A percentile compares a stretch with the other conserved stretches of the same genome.
phyloP scores from a whole-genome alignment of 2,888 invertebrate genomes.

The Meliscaeva auricollis region DNA sequence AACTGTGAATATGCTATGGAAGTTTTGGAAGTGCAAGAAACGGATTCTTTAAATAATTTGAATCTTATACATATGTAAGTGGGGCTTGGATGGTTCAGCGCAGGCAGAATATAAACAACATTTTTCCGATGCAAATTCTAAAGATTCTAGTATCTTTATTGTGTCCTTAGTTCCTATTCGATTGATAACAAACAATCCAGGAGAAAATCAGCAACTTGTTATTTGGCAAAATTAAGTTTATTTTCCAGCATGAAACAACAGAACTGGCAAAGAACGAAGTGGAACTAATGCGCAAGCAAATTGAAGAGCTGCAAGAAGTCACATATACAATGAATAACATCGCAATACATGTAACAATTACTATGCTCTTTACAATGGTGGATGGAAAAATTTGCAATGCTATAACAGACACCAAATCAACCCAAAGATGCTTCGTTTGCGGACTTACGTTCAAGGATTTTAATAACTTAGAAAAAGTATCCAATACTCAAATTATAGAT shows the following conservation, averaged over 20 bases:
- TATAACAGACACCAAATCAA: background rate
- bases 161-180: background rate
- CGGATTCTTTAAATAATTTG: constrained; percentile 2
- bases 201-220: background rate
- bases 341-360: too few species aligned
- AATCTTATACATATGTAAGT: background rate
- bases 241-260: background rate
- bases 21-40: background rate
- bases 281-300: too few species aligned
- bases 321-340: too few species aligned
- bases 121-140: background rate
- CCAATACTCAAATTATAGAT: background rate
- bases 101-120: background rate
- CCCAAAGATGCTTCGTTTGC: background rate
- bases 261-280: background rate
- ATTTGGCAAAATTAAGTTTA: background rate
- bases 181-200: background rate
- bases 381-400: background rate
- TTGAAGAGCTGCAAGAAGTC: too few species aligned
- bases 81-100: constrained; percentile 5
- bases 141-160: background rate
- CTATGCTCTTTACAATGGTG: too few species aligned
- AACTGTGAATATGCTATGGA: background rate
- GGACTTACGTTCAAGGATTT: background rate
- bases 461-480: background rate